Evolutionary conservation across 2,888 invertebrate species (phyloP).

Genomic region (Junonia oenone): DNA sequence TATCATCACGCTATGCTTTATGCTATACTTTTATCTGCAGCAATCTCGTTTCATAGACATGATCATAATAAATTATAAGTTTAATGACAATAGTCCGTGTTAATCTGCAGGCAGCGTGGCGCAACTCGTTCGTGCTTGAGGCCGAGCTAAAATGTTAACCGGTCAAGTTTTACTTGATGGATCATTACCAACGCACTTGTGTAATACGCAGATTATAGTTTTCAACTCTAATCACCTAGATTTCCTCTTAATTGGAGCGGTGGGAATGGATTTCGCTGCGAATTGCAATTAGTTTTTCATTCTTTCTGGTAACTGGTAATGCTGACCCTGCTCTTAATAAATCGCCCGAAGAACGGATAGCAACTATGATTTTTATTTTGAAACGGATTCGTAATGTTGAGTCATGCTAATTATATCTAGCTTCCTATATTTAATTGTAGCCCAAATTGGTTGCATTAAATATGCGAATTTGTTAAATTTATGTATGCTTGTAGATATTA

Average conservation of each 20-base stretch:
- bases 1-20: neutral
- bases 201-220: slow-evolving; percentile 20
- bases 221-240: slow-evolving; percentile 13
- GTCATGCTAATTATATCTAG: neutral
- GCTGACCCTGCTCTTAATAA: slow-evolving; percentile 3
- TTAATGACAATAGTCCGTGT: slow-evolving; percentile 24
- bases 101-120: slow-evolving; percentile 37
- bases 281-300: neutral
- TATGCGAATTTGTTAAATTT: no score
- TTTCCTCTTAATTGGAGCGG: slow-evolving; percentile 17
- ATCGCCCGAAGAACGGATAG: slow-evolving; percentile 6
- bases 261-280: slow-evolving; percentile 8
- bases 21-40: slow-evolving; percentile 4
- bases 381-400: neutral
- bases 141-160: slow-evolving; percentile 68
- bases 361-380: neutral
- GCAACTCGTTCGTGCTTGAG: slow-evolving; percentile 50
- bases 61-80: slow-evolving; percentile 14
- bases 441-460: no score
- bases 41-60: slow-evolving; percentile 4
- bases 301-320: neutral
- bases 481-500: no score
- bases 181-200: slow-evolving; percentile 23
- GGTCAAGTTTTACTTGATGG: slow-evolving; percentile 42
- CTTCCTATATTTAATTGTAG: neutral